A percentile compares a stretch with the other conserved stretches of the same genome.
These are phyloP conservation scores for Sigmodon hispidus DNA, from an alignment of 2,113 vertebrate genomes.

Conservation along the genomic window DNA sequence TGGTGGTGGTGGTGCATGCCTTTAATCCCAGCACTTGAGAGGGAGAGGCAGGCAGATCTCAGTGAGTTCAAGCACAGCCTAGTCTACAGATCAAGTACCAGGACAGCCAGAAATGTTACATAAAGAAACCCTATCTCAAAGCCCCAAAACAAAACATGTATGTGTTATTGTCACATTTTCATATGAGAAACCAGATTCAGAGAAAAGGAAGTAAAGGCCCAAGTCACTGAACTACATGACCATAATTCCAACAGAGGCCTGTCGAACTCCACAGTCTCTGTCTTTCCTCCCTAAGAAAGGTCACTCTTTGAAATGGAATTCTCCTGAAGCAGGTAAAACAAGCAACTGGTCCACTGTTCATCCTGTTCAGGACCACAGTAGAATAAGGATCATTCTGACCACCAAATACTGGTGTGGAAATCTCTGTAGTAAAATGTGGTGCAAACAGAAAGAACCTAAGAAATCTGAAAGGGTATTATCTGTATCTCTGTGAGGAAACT, in stretches of 20 bases:
- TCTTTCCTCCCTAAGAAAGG: not conserved
- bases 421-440: not conserved
- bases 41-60: too few species aligned
- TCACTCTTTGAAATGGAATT: not conserved
- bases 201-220: not conserved
- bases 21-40: too few species aligned
- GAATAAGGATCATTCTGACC: not conserved
- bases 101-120: too few species aligned
- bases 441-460: not conserved
- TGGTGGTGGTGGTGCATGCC: too few species aligned
- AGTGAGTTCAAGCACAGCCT: too few species aligned
- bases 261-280: not conserved
- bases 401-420: not conserved
- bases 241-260: not conserved
- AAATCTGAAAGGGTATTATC: not conserved
- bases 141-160: too few species aligned
- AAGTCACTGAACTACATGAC: not conserved
- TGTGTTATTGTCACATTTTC: too few species aligned
- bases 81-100: too few species aligned
- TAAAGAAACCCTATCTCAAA: too few species aligned
- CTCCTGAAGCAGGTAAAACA: not conserved
- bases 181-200: constrained; percentile 11
- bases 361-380: not conserved
- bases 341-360: not conserved
- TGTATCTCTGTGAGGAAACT: not conserved